These are phyloP conservation scores for Encarsia formosa DNA, from an alignment of 2,888 invertebrate genomes.

Conservation along the genomic window DNA sequence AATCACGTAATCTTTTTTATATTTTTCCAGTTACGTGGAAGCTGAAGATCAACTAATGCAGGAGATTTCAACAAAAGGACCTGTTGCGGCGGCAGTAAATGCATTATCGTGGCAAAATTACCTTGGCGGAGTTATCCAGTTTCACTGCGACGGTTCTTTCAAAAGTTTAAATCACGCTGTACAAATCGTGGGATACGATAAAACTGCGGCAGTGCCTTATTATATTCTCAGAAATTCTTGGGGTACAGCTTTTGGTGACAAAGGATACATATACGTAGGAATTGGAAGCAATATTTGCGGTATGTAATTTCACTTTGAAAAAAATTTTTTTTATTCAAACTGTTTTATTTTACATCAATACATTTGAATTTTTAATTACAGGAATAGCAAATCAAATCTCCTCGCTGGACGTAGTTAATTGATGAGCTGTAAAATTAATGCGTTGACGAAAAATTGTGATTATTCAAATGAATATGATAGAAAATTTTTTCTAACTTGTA, in stretches of 20 bases:
- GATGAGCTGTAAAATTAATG: no score
- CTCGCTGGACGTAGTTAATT: conserved; percentile 52
- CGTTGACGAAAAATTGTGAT: neutral
- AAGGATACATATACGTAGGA: conserved; percentile 73
- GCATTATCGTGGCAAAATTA: conserved; percentile 84
- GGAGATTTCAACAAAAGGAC: conserved; percentile 67
- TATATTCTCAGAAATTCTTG: conserved; percentile 85
- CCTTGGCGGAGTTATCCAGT: conserved; percentile 77
- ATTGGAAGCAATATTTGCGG: conserved; percentile 77
- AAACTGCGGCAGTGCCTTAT: conserved; percentile 66
- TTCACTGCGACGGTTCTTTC: conserved; percentile 65
- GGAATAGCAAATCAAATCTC: conserved; percentile 68
- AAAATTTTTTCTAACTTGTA: conserved; percentile 10
- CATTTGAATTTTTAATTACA: conserved; percentile 34
- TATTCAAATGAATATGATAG: neutral
- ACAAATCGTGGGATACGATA: conserved; percentile 78
- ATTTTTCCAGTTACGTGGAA: conserved; percentile 60
- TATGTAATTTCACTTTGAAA: conserved; percentile 35
- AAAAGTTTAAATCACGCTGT: conserved; percentile 75
- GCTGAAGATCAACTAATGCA: conserved; percentile 62
- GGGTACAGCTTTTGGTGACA: conserved; percentile 72
- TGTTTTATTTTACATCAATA: neutral
- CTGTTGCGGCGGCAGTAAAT: conserved; percentile 76
- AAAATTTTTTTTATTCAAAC: conserved; percentile 28
- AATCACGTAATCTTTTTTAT: no score